Base-by-base conservation (phyloP, 1,140 invertebrate genomes). In the Aleiodes sp. region DNA sequence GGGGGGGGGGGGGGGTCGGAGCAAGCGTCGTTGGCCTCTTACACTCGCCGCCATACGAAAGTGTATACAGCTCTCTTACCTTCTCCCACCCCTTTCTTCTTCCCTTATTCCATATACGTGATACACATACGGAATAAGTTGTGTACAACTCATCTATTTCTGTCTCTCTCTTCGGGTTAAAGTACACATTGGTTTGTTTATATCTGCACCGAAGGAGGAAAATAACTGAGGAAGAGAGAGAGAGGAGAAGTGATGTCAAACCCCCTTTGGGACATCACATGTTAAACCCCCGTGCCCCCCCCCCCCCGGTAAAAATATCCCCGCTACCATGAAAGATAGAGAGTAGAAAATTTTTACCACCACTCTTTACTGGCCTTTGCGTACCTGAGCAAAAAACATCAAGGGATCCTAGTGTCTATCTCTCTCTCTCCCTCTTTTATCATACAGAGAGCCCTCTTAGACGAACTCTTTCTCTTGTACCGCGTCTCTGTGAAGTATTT, bases 1-100 rank as follows among this genome's bases (percentile, higher is more conserved):
- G 29, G 12, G 37, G 31, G 31, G 21, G 57, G 56, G 57, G 29
- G 33, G 65, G 33, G 31, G 19, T n/a, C 28, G 43, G 37, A 62
- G 61, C 41, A 68, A 46, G 69, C 67, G 65, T 72, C 70, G 64
- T 62, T 72, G 70, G 73, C 70, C 63, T 35, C 68, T 74, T 70
- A 70, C 73, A 72, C 68, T 68, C 70, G 72, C 35, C 24, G 33
- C 63, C 62, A 26, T 52, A 10, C 46, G 21, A 52, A 10, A n/a
- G 28, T 61, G 31, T 33, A n/a, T 21, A 3, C 28, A 16, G 16
- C 3, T 16, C 28, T 4, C 29, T 24, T 62, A n/a, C n/a, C n/a
- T n/a, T n/a, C n/a, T n/a, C n/a, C n/a, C n/a, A n/a, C n/a, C n/a
- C n/a, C n/a, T n/a, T n/a, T n/a, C n/a, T n/a, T n/a, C n/a, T 62